Base-by-base conservation (phyloP, 2,888 invertebrate species). In the Napeogenes sylphis region DNA sequence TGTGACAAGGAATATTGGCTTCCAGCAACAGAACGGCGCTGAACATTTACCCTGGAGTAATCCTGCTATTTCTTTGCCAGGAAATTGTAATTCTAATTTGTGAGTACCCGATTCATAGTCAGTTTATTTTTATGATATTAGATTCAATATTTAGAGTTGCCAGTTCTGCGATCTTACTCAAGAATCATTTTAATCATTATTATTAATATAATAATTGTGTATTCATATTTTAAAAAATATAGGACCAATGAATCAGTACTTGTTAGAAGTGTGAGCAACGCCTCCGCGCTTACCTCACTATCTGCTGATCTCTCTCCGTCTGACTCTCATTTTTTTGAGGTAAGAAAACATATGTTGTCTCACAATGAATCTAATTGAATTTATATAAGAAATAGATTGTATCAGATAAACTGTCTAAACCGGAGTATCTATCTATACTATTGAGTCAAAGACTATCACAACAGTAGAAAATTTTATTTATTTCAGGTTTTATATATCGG, bases 311-410 rank as follows among this genome's bases (percentile, higher is more conserved):
- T 97, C 62, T 95, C 96, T 0, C 95, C 96, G 8, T 96, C 96
- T 73, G 96, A 96, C 66, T 96, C 96, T 33, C 96, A 96, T 80
- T 97, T 97, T 84, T 97, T 97, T 77, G 97, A 97, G 92, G 96
- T 95, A 83, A 82, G 73, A 8, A 55, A 13, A 73, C 94, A 35
- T 47, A 45, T 47, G 30, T 3, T 42, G 12, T 45, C 38, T 61
- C 38, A n/a, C 6, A 8, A 30, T 59, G 53, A 21, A 53, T 58
- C 2, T 51, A 3, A 10, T 42, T 3, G 10, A 42, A 42, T 51
- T 51, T 51, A 10, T 8, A 8, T 30, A 51, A 5, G 4, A 30
- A 8, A 30, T 30, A 30, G 10, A 51, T 30, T 2, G n/a, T 51
- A 21, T 10, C 42, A 42, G 42, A 10, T 42, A 10, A 42, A 42